These are phyloP conservation scores for Lottia scabra DNA, from an alignment of 2,888 invertebrate genomes.

Conservation along the genomic window DNA sequence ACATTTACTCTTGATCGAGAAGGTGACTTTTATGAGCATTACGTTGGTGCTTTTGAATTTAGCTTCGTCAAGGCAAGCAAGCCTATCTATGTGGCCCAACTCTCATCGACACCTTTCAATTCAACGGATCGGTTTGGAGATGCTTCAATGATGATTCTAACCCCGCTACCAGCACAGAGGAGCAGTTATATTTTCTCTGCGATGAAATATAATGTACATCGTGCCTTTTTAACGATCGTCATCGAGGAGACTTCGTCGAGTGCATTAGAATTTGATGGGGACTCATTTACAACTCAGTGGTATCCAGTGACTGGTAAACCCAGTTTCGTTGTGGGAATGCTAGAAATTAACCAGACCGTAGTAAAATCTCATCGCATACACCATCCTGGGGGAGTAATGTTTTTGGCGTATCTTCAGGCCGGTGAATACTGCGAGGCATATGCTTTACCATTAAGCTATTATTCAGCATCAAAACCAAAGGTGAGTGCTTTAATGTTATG, in stretches of 20 bases:
- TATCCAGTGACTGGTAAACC: background rate
- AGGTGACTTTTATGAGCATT: background rate
- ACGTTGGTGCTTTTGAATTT: background rate
- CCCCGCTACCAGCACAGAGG: background rate
- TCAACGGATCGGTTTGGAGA: background rate
- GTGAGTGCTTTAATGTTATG: too few relatives aligned
- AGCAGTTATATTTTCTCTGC: background rate
- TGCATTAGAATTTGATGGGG: background rate
- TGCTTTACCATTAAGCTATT: background rate
- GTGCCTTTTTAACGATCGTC: background rate
- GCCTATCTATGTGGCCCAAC: background rate
- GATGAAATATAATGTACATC: background rate
- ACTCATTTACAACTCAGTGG: background rate
- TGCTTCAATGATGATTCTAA: background rate
- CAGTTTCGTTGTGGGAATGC: background rate
- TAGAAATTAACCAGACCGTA: background rate
- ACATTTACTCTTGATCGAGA: background rate
- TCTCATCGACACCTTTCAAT: background rate
- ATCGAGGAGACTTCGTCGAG: background rate
- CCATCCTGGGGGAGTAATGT: background rate
- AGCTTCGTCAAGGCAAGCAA: background rate
- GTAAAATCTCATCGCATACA: background rate
- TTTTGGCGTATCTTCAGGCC: conserved; percentile 1
- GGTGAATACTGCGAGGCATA: background rate
- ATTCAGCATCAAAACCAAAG: too few relatives aligned